Base-by-base conservation (phyloP, 2,797 vertebrate species). In the Danio aesculapii region DNA sequence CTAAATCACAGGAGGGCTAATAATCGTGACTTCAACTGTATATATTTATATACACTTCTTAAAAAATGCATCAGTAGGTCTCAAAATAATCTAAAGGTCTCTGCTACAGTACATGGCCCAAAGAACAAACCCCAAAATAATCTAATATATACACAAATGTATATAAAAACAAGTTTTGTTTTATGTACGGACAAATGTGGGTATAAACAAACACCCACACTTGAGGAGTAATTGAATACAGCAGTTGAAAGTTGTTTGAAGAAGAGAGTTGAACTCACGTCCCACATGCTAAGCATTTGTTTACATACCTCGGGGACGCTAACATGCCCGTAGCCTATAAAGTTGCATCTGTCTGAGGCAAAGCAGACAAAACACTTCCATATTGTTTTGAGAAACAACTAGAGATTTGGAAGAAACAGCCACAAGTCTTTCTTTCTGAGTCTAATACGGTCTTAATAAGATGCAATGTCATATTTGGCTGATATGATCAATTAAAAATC, bases 341-440 rank as follows among this genome's bases (percentile, higher is more conserved):
- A 55, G 43, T 21, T 12, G 47, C 6, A 30, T 59, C 71, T 79
- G 12, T 75, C 62, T 46, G 61, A 59, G 44, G 44, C 55, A 76
- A 79, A 71, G 46, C 77, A 76, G 77, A 80, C 77, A 76, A 79
- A 82, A 79, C 80, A 76, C 39, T 50, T 74, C 75, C 70, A 39
- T 19, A 14, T 39, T n/a, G 21, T 47, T 67, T 70, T 11, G 41
- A 79, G 61, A 55, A 70, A 61, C 19, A 43, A 11, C 11, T 57
- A 1, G 13, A 62, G 11, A 19, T 72, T 66, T 55, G 44, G 16
- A 53, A 76, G 39, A 76, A 64, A 43, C 49, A 75, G 17, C 6
- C n/a, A 44, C 55, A 71, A 39, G 39, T 69, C 0, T 62, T 53
- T 53, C 6, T 69, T 14, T 53, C 50, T 5, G 49, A 52, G 21